Evolutionary conservation across 2,113 vertebrate species (phyloP), one percentile per base, ranked within the genome.

Genomic region (Nanorana parkeri): DNA sequence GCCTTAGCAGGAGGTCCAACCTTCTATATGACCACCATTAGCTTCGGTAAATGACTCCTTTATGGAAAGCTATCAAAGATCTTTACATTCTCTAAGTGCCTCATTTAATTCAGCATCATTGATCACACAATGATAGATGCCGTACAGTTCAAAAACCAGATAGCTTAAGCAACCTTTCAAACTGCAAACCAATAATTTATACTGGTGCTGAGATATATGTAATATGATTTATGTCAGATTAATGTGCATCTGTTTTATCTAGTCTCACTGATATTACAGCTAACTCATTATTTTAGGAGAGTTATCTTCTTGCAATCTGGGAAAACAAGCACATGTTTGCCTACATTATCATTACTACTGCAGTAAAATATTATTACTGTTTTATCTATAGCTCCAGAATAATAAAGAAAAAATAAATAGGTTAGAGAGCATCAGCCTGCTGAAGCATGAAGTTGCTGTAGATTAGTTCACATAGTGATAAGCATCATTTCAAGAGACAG

Each of bases 361-460:
- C 77, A 79, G 65, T 79, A 67, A 79, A 79, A 68, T 61, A 58
- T 67, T 79, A 68, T 79, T 78, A 68, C 77, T 55, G 63, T 65
- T 67, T 51, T 66, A 66, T 67, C 47, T 78, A 47, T 66, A 56
- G 65, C 29, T 79, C 51, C 65, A 79, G 64, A 78, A 68, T 68
- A 78, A 20, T 67, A 56, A 16, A 68, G 52, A n/a, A 73, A 56
- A 79, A 51, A 24, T 16, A 78, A 78, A 66, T 17, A 79, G 51
- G 61, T 58, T 58, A 56, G 66, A 79, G 72, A 28, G 36, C 72
- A 75, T 75, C 55, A 75, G 60, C 28, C 55, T 68, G 54, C 61
- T 79, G 61, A 67, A 68, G 77, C 77, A 68, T 79, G 65, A 68
- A 55, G 54, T 24, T 47, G 77, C 58, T 65, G 54, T 58, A 79